Base-by-base conservation (phyloP, 2,797 vertebrate genomes). In the Anguilla obscura region DNA sequence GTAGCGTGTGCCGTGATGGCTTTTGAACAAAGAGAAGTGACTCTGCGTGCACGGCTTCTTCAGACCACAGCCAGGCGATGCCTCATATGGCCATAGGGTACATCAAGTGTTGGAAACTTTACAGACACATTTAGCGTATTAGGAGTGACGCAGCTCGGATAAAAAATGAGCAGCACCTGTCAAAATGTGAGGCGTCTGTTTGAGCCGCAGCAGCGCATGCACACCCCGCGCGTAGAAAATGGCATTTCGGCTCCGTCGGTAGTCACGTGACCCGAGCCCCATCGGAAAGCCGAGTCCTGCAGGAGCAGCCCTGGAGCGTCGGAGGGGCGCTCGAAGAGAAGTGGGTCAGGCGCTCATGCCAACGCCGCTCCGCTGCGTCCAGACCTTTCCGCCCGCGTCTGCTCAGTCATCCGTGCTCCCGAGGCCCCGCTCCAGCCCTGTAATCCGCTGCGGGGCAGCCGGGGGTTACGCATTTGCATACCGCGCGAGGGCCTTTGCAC, bases 141-240 rank as follows among this genome's bases (percentile, higher is more conserved):
- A 2, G 6, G 18, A 82, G 24, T 21, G 24, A 24, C 40, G 71
- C 33, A 18, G 40, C 6, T 82, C 45, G 9, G 40, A 82, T 48
- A 0, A 82, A 82, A 48, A 48, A 24, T 82, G 18, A 12, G 6
- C 45, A 8, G 76, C 82, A 89, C 87, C 50, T 36, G 63, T 76
- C 60, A 48, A 45, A 48, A 18, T 71, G 66, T 60, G 52, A 45
- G 36, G 71, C 88, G 18, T 1, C n/a, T n/a, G n/a, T 86, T 40
- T 88, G 10, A 21, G 79, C 50, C 86, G 85, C 89, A 87, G 84
- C 63, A 74, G 82, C 71, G 87, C 27, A 48, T 84, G 89, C 60
- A 86, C 85, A 87, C 80, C 89, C 88, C 85, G 86, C 90, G 85
- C 56, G 79, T n/a, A n/a, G 21, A 30, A 84, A 83, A 82, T 40